A percentile compares a stretch with the other conserved stretches of the same genome.
Evolutionary conservation across 2,888 invertebrate species (phyloP).

Genomic region (Pelosia muscerda): DNA sequence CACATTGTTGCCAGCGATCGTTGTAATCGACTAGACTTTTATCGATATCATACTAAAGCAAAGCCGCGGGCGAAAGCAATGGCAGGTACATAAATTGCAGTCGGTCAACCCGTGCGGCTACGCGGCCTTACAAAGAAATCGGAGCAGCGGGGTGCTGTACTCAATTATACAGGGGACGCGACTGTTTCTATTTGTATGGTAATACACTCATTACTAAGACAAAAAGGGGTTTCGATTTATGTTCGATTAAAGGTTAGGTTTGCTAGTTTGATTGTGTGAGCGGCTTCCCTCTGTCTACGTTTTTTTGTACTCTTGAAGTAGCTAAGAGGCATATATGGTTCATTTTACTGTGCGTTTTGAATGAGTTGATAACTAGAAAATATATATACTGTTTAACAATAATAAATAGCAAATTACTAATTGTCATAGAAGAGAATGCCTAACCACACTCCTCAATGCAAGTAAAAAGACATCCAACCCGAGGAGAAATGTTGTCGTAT

Average conservation of each 20-base stretch:
- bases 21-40: constrained; percentile 13
- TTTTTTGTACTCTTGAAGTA: constrained; percentile 6
- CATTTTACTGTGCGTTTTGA: no score
- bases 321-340: not conserved
- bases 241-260: constrained; percentile 52
- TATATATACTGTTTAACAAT: no score
- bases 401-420: no score
- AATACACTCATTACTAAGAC: constrained; percentile 84
- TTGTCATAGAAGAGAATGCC: no score
- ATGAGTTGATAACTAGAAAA: no score
- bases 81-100: constrained; percentile 39
- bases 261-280: constrained; percentile 17
- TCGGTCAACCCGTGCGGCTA: constrained; percentile 50
- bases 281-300: constrained; percentile 7
- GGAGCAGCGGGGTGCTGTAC: constrained; percentile 78
- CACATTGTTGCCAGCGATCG: constrained; percentile 19
- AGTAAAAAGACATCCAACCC: no score
- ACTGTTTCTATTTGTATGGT: constrained; percentile 85
- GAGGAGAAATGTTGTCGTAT: no score
- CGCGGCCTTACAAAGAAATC: constrained; percentile 67
- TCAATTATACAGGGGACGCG: constrained; percentile 77
- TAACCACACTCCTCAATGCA: no score
- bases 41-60: constrained; percentile 13
- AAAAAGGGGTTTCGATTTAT: constrained; percentile 69
- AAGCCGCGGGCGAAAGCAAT: constrained; percentile 16